A percentile compares a stretch with the other conserved stretches of the same genome.
Conservation (phyloP, 2,888 invertebrate genomes). For the Phrixothrix hirtus region DNA sequence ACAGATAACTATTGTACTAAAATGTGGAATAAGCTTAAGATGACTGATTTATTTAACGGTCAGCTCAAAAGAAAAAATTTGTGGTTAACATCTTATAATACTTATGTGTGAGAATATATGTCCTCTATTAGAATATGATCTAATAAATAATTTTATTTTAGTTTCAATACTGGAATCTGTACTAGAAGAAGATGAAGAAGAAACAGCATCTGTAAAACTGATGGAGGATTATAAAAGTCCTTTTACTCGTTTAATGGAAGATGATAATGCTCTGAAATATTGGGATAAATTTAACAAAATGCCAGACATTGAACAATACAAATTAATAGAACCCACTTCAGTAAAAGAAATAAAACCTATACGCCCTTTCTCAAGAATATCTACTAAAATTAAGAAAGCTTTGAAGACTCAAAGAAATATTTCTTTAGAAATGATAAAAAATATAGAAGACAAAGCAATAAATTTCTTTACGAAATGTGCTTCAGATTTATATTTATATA, state of each 20-base stretch:
- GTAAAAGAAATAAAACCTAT: constrained; percentile 17
- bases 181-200: no score
- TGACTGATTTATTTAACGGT: no score
- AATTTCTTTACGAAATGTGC: constrained; percentile 45
- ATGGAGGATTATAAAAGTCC: constrained; percentile 45
- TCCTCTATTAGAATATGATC: no score
- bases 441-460: constrained; percentile 42
- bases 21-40: no score
- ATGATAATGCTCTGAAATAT: constrained; percentile 42
- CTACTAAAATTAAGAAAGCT: constrained; percentile 44
- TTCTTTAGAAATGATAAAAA: constrained; percentile 41
- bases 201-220: no score
- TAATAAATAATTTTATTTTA: no score
- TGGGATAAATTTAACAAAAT: constrained; percentile 48
- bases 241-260: constrained; percentile 42
- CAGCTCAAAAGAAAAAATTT: no score
- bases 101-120: no score
- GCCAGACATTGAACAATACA: constrained; percentile 45
- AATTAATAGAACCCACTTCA: constrained; percentile 19
- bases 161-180: no score
- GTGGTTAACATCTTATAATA: no score
- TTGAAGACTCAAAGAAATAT: constrained; percentile 46
- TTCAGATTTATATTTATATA: no score
- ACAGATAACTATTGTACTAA: no score
- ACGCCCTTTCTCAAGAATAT: constrained; percentile 34